Percentiles rank a stretch among this genome's conserved stretches.
These are phyloP conservation scores for Myotis brandtii DNA, from an alignment of 2,113 vertebrate species.

Conservation along the genomic window DNA sequence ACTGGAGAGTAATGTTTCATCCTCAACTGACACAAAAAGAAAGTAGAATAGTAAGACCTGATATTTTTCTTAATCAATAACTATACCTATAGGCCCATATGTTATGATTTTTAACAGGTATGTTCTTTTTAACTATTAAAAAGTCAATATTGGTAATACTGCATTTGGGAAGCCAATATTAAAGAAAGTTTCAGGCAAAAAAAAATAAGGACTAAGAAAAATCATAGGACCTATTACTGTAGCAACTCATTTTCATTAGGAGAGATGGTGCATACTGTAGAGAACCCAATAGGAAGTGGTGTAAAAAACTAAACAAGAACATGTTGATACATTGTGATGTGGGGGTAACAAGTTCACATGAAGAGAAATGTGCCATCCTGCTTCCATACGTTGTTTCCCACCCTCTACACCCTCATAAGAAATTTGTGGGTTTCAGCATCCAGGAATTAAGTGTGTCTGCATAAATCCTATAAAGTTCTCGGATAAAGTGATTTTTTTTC, in stretches of 20 bases:
- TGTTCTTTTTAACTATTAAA: not conserved
- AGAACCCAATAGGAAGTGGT: not conserved
- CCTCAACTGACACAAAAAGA: not conserved
- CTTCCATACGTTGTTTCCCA: not conserved
- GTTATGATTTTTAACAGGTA: not conserved
- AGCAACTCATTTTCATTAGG: not conserved
- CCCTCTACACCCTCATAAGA: not conserved
- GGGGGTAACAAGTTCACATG: not conserved
- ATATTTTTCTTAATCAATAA: not conserved
- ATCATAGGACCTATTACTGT: not conserved
- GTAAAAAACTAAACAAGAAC: not conserved
- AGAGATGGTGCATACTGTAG: not conserved
- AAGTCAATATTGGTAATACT: not conserved
- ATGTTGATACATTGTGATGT: not conserved
- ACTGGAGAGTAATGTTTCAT: not conserved
- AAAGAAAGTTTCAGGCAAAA: not conserved
- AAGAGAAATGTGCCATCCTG: not conserved
- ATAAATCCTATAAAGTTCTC: not conserved
- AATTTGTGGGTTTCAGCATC: not conserved
- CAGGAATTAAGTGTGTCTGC: not conserved
- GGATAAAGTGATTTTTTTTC: not conserved
- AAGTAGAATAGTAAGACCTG: not conserved
- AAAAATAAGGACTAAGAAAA: not conserved
- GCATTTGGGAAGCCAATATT: not conserved
- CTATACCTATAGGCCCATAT: not conserved